Base-by-base conservation (phyloP, 2,797 vertebrate species). In the Glossophaga mutica region DNA sequence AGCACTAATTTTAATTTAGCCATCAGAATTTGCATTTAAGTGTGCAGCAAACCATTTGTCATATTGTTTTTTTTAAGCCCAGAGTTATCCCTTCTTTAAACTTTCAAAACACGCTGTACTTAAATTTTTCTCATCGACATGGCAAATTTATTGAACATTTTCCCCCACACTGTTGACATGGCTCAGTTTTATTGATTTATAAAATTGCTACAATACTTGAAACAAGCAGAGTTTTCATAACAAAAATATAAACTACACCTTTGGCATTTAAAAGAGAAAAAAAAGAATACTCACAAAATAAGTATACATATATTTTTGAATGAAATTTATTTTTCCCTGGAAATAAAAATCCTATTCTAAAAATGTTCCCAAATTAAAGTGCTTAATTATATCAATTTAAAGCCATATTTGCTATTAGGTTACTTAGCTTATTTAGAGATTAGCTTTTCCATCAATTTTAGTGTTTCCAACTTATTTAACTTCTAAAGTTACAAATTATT, bases 181-280 rank as follows among this genome's bases (percentile, higher is more conserved):
- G 82, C 85, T 98, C 94, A 95, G 92, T 97, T 96, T 97, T 93
- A 95, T 74, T 96, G n/a, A 92, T 73, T 96, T 87, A 94, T 90
- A 98, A 97, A 97, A 94, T 96, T 59, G 91, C 90, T 77, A 92
- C 62, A 97, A 96, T 94, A 92, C 18, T 96, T 97, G 82, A 97
- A 97, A 97, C 59, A 97, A 94, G 91, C 82, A 97, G 39, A 78
- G 87, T 85, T 92, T 95, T 92, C 78, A 39, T 65, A 94, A 90
- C 52, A 89, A 97, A 97, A 92, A 94, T 76, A 79, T 1, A 92
- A 19, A 92, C n/a, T 74, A 94, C 2, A 95, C 68, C 68, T 93
- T 90, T 90, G 67, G 55, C 32, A 96, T 95, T 67, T 95, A 68
- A 55, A 90, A 93, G 73, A 94, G n/a, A 42, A 86, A 94, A 57